Base-by-base conservation (phyloP, 2,888 invertebrate species). In the Colostygia pectinataria region DNA sequence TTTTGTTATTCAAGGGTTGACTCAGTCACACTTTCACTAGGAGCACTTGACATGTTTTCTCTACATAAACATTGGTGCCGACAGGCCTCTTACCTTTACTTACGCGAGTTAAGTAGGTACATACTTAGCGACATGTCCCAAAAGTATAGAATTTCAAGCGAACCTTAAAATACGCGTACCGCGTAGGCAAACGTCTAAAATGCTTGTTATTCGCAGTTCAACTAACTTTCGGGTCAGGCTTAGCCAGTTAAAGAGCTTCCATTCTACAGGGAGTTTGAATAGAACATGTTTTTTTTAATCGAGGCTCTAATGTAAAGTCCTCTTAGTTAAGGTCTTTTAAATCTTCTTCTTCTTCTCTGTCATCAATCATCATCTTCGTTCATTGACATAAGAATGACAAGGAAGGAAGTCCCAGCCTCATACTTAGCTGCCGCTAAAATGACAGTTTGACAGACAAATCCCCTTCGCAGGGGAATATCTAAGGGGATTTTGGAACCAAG, bases 221-320 rank as follows among this genome's bases (percentile, higher is more conserved):
- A 52, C 53, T 37, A 54, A 56, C 55, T 57, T 52, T 55, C 24
- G 50, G 50, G 55, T 53, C 53, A 53, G 53, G 53, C 53, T 51
- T 43, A 53, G 37, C 47, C 38, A 52, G 51, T 55, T 55, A 58
- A 56, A 55, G 55, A 46, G 53, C 41, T 47, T 48, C 41, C 39
- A 51, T 46, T 45, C 43, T 40, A 40, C 13, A 24, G 31, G 40
- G 31, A 13, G 40, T 31, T 9, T 5, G 6, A 13, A 13, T 40
- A 40, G 5, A 32, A 14, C 10, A 31, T n/a, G n/a, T 7, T n/a
- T 38, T 18, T 38, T 38, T 23, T 1, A 10, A 12, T n/a, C n/a
- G n/a, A n/a, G n/a, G n/a, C n/a, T n/a, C n/a, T n/a, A n/a, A n/a
- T n/a, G n/a, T n/a, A n/a, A n/a, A n/a, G n/a, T n/a, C n/a, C n/a